phyloP scores from a whole-genome alignment of 2,797 vertebrate genomes.

The Diglossa cyanea region DNA sequence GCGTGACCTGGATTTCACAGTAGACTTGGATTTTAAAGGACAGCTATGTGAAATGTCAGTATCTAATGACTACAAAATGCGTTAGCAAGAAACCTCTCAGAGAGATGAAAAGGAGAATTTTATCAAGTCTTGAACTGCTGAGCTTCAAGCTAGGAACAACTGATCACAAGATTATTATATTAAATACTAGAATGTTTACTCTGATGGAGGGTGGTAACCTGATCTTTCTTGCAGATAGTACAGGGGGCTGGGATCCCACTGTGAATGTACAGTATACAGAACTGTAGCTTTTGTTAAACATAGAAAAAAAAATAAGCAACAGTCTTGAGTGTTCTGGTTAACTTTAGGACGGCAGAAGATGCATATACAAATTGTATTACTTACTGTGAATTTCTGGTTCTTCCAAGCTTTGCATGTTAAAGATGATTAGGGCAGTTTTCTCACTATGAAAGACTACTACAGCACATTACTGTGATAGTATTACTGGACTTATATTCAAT shows the following conservation, averaged over 20 bases:
- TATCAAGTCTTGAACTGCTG: conserved; percentile 54
- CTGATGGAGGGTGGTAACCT: conserved; percentile 50
- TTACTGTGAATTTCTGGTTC: conserved; percentile 72
- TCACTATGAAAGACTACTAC: conserved; percentile 66
- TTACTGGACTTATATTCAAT: conserved; percentile 59
- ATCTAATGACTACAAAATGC: conserved; percentile 98
- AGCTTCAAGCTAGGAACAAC: conserved; percentile 60
- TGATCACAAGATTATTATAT: conserved; percentile 60
- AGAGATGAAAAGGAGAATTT: conserved; percentile 37
- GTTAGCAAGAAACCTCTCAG: conserved; percentile 74
- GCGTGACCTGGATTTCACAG: conserved; percentile 97
- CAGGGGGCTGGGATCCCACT: conserved; percentile 44
- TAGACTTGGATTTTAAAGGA: conserved; percentile 98
- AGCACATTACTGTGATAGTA: conserved; percentile 66
- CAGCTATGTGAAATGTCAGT: conserved; percentile 95
- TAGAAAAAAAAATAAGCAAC: conserved; percentile 40
- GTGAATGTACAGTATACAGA: conserved; percentile 65
- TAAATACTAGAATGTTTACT: conserved; percentile 55
- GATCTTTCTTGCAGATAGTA: conserved; percentile 20
- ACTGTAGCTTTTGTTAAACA: conserved; percentile 49
- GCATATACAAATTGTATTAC: conserved; percentile 51
- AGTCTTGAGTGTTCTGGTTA: conserved; percentile 33
- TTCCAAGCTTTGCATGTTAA: conserved; percentile 78
- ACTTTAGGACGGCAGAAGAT: conserved; percentile 46
- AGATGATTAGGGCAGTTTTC: conserved; percentile 67